phyloP scores from a whole-genome alignment of 2,113 vertebrate genomes.

The Conger conger region DNA sequence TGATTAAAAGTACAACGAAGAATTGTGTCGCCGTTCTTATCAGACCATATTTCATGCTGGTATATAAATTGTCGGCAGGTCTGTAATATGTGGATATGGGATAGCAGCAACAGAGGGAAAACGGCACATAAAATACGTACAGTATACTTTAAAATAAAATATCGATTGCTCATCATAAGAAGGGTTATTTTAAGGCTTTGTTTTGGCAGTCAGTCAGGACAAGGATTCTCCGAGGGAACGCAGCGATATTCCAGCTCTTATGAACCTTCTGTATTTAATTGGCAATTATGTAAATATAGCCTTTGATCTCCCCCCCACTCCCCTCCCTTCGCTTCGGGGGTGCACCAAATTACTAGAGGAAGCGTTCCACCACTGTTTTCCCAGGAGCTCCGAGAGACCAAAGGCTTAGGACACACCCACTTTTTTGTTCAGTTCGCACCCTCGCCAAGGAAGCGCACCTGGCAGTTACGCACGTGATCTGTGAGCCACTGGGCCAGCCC shows the following conservation, averaged over 20 bases:
- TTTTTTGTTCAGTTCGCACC: not conserved
- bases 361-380: not conserved
- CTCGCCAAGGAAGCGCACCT: not conserved
- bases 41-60: no score
- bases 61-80: no score
- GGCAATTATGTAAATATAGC: not conserved
- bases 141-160: no score
- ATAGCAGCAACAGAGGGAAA: no score
- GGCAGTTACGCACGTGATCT: not conserved
- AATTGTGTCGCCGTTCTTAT: no score
- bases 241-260: no score
- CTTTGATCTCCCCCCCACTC: not conserved
- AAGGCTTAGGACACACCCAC: not conserved
- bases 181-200: no score
- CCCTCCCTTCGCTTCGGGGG: not conserved
- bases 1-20: no score
- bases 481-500: not conserved
- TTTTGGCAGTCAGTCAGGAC: not conserved
- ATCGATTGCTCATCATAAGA: no score
- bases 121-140: no score
- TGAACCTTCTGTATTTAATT: no score
- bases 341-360: not conserved
- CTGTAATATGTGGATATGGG: no score
- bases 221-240: not conserved
- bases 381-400: not conserved